Evolutionary conservation across 2,113 vertebrate species (phyloP), one percentile per base, ranked within the genome.

Genomic region (Regulus satrapa): DNA sequence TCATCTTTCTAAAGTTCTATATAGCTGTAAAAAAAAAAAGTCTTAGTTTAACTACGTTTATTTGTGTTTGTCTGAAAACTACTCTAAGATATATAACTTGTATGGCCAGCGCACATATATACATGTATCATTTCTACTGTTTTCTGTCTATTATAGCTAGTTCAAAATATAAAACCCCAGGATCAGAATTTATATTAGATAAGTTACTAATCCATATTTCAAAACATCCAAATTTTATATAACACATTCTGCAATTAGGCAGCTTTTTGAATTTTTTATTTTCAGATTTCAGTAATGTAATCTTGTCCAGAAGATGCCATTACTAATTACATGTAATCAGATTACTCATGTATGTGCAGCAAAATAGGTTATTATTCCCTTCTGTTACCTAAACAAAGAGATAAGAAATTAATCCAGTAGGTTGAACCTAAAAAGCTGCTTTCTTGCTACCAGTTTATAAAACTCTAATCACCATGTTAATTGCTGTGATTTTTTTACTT

Each of bases 51-150:
- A 34, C 26, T 48, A 6, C 41, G 72, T 18, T 34, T 72, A 24
- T 58, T 75, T 0, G 0, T 49, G 12, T 51, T 87, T 62, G 2
- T 49, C 36, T 72, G 59, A 78, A 87, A 88, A 21, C 11, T 62
- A 45, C 9, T 2, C 2, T 6, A 16, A 64, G 40, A 36, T 48
- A 71, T 26, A 16, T 26, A 34, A 58, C 46, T 75, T 46, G 5
- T 41, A 38, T 29, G 26, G 7, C 11, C 18, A 55, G 5, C 43
- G 36, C 26, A 68, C 4, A 28, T 24, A 6, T 24, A 6, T 36
- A 45, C 15, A 52, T 0, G 0, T 32, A 38, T 29, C 0, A 55
- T 76, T 91, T 72, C 52, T 83, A 12, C 4, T 21, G 1, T 36
- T 85, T 78, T 75, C 13, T 87, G 4, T 59, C 55, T 51, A 7